Percentiles rank a stretch among this genome's conserved stretches.
Evolutionary conservation across 1,140 invertebrate genomes (phyloP).

Genomic region (Leptinotarsa undecemlineata): DNA sequence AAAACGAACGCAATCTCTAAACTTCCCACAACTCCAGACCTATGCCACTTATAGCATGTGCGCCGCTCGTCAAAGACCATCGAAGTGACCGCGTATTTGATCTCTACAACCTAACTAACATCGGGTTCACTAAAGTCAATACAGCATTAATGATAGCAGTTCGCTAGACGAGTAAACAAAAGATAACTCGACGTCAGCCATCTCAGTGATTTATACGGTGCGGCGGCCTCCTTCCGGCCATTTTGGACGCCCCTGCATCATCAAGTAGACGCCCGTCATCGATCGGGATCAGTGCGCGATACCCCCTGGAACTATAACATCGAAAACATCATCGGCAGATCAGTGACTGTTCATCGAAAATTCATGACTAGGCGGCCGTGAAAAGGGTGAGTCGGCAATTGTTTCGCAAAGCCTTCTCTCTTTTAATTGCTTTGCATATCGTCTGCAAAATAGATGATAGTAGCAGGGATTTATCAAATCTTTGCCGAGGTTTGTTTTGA

Average conservation of each 20-base stretch:
- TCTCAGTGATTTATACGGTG: background rate
- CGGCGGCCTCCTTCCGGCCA: background rate
- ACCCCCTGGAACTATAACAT: background rate
- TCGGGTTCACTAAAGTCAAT: background rate
- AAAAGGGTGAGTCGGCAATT: conserved; percentile 5
- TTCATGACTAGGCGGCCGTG: conserved; percentile 15
- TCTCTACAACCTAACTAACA: background rate
- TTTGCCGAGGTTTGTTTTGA: too few species aligned
- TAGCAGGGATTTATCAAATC: too few species aligned
- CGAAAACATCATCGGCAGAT: conserved; percentile 12
- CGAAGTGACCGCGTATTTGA: background rate
- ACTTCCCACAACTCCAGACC: background rate
- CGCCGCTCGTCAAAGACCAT: background rate
- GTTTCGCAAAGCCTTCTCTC: conserved; percentile 9
- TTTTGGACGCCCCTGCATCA: conserved; percentile 3
- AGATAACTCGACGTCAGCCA: background rate
- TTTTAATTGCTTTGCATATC: too few species aligned
- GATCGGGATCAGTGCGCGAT: conserved; percentile 27
- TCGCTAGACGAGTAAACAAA: background rate
- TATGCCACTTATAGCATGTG: background rate
- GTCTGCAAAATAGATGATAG: too few species aligned
- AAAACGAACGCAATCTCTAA: background rate
- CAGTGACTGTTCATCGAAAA: conserved; percentile 15
- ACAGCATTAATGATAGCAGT: background rate
- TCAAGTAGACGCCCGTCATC: conserved; percentile 11